Conservation (phyloP, 2,797 vertebrate genomes). For the Sebastes itinus region DNA sequence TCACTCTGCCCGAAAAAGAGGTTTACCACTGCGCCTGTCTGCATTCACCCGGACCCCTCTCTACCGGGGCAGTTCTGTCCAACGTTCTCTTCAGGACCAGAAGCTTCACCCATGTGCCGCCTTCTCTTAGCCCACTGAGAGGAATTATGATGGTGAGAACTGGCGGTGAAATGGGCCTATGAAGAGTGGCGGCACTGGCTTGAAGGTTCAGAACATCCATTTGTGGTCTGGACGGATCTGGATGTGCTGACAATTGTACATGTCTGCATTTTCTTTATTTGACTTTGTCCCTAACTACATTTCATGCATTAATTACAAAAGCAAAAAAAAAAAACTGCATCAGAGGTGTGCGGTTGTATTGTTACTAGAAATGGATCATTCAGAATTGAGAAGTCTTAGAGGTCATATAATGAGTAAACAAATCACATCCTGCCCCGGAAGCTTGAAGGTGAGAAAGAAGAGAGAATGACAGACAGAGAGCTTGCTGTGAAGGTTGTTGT, state of each 20-base stretch:
- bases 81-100: background rate
- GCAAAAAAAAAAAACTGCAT: background rate
- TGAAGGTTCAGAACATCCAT: background rate
- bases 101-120: background rate
- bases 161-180: background rate
- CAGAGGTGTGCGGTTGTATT: background rate
- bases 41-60: background rate
- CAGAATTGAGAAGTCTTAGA: background rate
- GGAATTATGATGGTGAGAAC: background rate
- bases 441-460: background rate
- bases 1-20: too few species aligned
- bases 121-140: background rate
- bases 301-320: background rate
- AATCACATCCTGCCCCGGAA: background rate
- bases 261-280: background rate
- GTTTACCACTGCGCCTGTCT: too few species aligned
- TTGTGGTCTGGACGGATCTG: accelerated
- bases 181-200: background rate
- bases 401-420: background rate
- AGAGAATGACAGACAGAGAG: background rate
- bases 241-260: too few species aligned
- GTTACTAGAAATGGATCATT: background rate
- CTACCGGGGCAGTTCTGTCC: background rate
- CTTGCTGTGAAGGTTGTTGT: background rate
- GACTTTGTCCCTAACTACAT: background rate